Percentiles rank a stretch among this genome's conserved stretches.
These are phyloP conservation scores for Ariopsis seemanni DNA, from an alignment of 2,113 vertebrate genomes.

Conservation along the genomic window DNA sequence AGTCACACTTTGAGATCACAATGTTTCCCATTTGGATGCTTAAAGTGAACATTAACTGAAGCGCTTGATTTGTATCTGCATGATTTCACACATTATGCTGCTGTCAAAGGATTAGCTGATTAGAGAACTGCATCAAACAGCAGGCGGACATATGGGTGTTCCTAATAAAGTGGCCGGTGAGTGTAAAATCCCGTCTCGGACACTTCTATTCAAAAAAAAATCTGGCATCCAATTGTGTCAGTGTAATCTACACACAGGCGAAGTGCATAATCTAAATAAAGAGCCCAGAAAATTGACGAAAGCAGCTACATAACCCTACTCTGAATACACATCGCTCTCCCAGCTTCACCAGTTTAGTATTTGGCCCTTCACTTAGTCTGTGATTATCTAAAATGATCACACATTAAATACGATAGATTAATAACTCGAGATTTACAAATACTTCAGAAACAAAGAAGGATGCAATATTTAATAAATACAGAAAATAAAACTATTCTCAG, in stretches of 20 bases:
- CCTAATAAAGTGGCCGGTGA: no score
- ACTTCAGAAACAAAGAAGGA: constrained; percentile 28
- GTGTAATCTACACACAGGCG: no score
- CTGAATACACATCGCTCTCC: neutral
- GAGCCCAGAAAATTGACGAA: neutral
- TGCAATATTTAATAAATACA: constrained; percentile 47
- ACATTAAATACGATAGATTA: neutral
- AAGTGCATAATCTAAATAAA: neutral
- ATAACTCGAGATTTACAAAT: constrained; percentile 31
- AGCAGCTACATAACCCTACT: neutral
- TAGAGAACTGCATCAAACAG: no score
- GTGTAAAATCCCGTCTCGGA: neutral
- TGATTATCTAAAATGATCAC: neutral
- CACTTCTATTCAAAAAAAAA: neutral
- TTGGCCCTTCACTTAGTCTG: neutral
- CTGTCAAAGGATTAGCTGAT: no score
- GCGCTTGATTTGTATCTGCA: no score
- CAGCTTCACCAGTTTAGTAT: neutral
- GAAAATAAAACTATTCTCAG: constrained; percentile 21
- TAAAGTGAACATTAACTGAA: no score
- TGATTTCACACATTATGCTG: no score
- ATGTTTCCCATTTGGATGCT: no score
- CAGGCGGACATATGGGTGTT: no score
- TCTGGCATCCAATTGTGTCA: neutral
- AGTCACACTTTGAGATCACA: no score